phyloP scores from a whole-genome alignment of 2,888 invertebrate genomes.

The Trachelus troglodyta region DNA sequence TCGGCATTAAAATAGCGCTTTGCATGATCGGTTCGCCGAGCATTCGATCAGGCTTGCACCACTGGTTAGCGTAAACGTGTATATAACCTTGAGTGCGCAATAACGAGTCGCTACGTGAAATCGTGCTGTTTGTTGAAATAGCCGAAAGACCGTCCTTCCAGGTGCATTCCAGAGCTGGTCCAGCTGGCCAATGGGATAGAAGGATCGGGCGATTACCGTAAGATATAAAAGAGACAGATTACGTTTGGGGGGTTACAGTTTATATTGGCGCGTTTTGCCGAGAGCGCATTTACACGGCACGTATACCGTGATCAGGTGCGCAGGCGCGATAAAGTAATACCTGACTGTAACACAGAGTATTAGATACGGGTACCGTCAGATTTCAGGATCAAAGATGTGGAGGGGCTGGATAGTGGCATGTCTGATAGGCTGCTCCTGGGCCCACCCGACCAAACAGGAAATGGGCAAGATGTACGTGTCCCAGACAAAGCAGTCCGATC shows the following conservation, averaged over 20 bases:
- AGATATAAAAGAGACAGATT: conserved; percentile 54
- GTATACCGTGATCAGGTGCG: not conserved
- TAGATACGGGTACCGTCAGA: not conserved
- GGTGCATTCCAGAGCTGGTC: conserved; percentile 33
- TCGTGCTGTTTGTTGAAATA: conserved; percentile 36
- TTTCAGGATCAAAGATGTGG: not conserved
- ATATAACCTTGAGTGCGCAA: conserved; percentile 32
- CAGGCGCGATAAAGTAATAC: not conserved
- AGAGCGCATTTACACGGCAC: not conserved
- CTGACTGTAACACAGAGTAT: not conserved
- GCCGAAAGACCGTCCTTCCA: conserved; percentile 32
- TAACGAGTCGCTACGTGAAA: conserved; percentile 38
- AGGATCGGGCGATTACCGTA: conserved; percentile 29
- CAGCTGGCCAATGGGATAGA: conserved; percentile 33
- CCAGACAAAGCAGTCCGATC: conserved; percentile 69
- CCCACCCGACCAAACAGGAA: conserved; percentile 19
- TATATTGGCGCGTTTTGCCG: conserved; percentile 35
- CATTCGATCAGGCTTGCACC: conserved; percentile 16
- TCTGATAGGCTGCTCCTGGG: conserved; percentile 25
- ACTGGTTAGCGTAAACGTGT: conserved; percentile 2
- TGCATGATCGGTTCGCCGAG: conserved; percentile 14
- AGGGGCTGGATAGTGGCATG: conserved; percentile 20
- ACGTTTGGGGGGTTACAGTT: conserved; percentile 44
- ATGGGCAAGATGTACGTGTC: conserved; percentile 69
- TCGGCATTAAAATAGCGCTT: not conserved